These are phyloP conservation scores for Teleopsis dalmanni DNA, from an alignment of 1,140 invertebrate genomes.

Conservation along the genomic window DNA sequence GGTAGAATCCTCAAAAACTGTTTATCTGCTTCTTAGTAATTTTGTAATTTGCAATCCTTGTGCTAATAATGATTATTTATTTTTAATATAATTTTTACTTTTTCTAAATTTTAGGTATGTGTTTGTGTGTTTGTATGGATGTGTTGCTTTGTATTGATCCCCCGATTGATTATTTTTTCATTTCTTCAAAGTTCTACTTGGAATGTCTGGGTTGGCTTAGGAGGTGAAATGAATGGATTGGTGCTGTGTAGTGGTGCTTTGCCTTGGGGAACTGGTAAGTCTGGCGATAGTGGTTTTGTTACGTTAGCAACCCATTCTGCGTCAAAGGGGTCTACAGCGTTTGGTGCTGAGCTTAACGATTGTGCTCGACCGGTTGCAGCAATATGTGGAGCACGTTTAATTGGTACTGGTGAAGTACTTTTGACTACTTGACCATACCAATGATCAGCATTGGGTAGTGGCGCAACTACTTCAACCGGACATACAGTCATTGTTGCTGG, in stretches of 20 bases:
- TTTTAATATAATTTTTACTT: too few species aligned
- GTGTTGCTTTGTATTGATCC: too few species aligned
- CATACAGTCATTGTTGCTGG: slow-evolving; percentile 32
- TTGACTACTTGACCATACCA: slow-evolving; percentile 67
- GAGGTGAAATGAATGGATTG: slow-evolving; percentile 50
- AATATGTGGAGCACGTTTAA: slow-evolving; percentile 50
- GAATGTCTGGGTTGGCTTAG: slow-evolving; percentile 53
- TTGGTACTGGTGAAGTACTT: slow-evolving; percentile 47
- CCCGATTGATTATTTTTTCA: too few species aligned
- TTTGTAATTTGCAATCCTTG: too few species aligned
- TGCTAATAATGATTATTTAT: too few species aligned
- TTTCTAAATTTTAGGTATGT: too few species aligned
- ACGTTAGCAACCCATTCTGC: slow-evolving; percentile 68
- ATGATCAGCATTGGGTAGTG: slow-evolving; percentile 64
- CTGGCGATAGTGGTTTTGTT: slow-evolving; percentile 36
- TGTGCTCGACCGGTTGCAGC: slow-evolving; percentile 55
- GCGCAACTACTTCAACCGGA: slow-evolving; percentile 23
- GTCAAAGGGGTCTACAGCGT: slow-evolving; percentile 66
- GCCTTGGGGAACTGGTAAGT: slow-evolving; percentile 30
- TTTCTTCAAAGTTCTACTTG: slow-evolving; percentile 63
- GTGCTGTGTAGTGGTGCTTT: slow-evolving; percentile 40
- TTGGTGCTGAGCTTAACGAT: slow-evolving; percentile 49
- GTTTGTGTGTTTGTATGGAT: too few species aligned
- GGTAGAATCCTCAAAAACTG: too few species aligned
- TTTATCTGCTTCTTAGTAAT: too few species aligned